Evolutionary conservation across 2,888 invertebrate genomes (phyloP).

Genomic region (Phasia obesa): DNA sequence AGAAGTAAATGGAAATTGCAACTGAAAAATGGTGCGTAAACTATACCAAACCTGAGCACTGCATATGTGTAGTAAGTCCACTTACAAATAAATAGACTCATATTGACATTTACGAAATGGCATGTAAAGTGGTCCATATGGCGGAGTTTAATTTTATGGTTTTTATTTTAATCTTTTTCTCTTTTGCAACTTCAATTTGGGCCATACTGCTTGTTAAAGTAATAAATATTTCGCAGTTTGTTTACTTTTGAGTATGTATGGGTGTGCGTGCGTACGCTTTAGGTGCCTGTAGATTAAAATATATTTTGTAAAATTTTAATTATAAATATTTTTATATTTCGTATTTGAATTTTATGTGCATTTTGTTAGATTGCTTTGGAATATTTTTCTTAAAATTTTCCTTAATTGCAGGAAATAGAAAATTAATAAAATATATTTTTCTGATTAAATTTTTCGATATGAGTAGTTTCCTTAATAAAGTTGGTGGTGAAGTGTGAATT

Average conservation of each 20-base stretch:
- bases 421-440: slow-evolving; percentile 22
- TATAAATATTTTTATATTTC: slow-evolving; percentile 8
- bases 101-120: slow-evolving; percentile 61
- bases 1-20: slow-evolving; percentile 61
- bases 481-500: neutral
- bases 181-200: slow-evolving; percentile 32
- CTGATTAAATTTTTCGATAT: neutral
- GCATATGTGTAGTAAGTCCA: slow-evolving; percentile 29
- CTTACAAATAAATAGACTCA: slow-evolving; percentile 38
- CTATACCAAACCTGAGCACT: neutral
- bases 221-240: slow-evolving; percentile 27
- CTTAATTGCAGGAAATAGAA: slow-evolving; percentile 62
- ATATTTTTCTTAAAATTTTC: slow-evolving; percentile 5
- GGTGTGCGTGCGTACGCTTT: neutral
- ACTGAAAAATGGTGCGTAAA: slow-evolving; percentile 61
- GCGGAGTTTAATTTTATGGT: slow-evolving; percentile 44
- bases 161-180: slow-evolving; percentile 16
- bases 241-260: neutral
- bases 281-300: neutral
- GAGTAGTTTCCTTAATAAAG: neutral
- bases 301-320: slow-evolving; percentile 38
- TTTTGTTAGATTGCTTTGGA: neutral
- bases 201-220: slow-evolving; percentile 32
- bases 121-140: slow-evolving; percentile 44
- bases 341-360: neutral